These are phyloP conservation scores for Halocynthia aurantium DNA, from an alignment of 23 tunicate species.

Conservation along the genomic window DNA sequence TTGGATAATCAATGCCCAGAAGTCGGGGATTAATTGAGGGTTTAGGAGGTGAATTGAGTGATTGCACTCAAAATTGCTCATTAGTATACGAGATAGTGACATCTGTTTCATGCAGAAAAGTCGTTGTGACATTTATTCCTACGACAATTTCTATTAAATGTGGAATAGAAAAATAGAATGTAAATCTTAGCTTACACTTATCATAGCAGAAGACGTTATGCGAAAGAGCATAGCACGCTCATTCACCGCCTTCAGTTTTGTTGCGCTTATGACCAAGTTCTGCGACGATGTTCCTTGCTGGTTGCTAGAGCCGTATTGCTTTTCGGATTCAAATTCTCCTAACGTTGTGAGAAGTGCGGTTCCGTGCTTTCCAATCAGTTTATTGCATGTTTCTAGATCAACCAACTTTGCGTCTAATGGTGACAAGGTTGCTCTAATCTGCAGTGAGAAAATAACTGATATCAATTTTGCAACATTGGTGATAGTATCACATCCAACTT, in stretches of 20 bases:
- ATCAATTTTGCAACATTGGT: no score
- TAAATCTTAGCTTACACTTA: conserved; percentile 20
- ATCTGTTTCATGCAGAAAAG: no score
- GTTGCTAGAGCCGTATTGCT: not conserved
- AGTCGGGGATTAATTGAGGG: no score
- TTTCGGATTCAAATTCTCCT: conserved; percentile 67
- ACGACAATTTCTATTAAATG: not conserved
- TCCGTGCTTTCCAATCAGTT: conserved; percentile 93
- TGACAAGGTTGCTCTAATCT: conserved; percentile 40
- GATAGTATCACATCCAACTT: no score
- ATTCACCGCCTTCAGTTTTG: conserved; percentile 67
- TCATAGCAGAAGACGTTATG: conserved; percentile 88
- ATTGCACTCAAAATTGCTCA: no score
- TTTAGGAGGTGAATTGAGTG: no score
- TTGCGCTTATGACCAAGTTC: not conserved
- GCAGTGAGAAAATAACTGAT: not conserved
- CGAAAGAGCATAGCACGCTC: conserved; percentile 83
- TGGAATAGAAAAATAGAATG: no score
- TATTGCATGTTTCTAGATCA: conserved; percentile 95
- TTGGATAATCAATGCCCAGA: no score
- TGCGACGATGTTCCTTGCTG: not conserved
- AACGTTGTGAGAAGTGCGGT: conserved; percentile 72
- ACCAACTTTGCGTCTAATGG: conserved; percentile 60
- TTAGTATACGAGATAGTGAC: no score
- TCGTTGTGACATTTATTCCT: no score